Evolutionary conservation across 2,888 invertebrate species (phyloP), one percentile per base, ranked within the genome.

Genomic region (Spodoptera picta): DNA sequence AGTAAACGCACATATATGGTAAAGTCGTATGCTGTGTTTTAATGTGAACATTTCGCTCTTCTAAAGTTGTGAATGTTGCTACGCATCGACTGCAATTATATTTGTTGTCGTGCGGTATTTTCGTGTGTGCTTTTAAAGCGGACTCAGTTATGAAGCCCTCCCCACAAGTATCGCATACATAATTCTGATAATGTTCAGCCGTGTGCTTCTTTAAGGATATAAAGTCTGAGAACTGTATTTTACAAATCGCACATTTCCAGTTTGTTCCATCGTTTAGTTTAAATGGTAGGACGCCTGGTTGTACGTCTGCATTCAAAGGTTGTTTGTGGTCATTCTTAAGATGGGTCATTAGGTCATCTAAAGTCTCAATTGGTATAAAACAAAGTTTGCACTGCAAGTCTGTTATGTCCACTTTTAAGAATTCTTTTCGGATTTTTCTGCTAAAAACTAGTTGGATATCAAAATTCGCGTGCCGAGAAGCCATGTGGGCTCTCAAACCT

Each of bases 91-190:
- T 92, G 69, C 94, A 94, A 3, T 85, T 90, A 66, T 90, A 93
- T 63, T 93, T 93, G 49, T 94, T 93, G 4, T 89, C 93, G 64
- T 94, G 94, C 0, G 94, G 94, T 61, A 93, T 86, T 53, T 88
- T 91, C 0, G 90, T 87, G 56, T 94, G 94, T 0, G 92, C 90
- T 51, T 90, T 85, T 1, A 94, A 69, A 0, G 92, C 92, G 0
- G 90, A 89, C 70, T 93, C 92, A 0, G 94, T 94, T 1, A 94
- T 92, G 49, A 94, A 94, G 0, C 94, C 94, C 55, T 93, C 93
- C 0, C 94, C 94, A 46, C 94, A 94, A 0, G 94, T 93, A 19
- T 93, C 93, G 61, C 94, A 94, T 0, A 94, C 94, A 69, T 90
- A 94, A 63, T 94, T 94, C 72, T 93, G 93, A 60, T 84, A 94